phyloP scores from a whole-genome alignment of 2,113 vertebrate species.

The Zosterops japonicus region DNA sequence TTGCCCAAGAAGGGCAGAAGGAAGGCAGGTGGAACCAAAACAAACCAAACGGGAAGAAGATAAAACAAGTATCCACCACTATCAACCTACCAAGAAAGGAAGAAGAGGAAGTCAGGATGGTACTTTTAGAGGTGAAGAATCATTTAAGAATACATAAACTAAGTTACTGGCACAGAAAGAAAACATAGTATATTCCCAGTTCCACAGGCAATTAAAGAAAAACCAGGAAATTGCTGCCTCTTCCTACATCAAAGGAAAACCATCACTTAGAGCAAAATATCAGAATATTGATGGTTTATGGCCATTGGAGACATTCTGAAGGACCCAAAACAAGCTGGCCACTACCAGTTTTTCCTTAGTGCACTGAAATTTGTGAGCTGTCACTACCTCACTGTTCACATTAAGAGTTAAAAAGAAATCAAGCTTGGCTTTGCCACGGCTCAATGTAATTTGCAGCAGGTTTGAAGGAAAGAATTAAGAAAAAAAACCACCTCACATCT shows the following conservation, averaged over 20 bases:
- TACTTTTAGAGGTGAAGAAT: not conserved
- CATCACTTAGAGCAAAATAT: not conserved
- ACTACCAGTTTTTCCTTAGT: not conserved
- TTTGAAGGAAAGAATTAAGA: not conserved
- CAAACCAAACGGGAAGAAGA: not conserved
- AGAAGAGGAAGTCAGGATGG: not conserved
- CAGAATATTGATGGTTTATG: not conserved
- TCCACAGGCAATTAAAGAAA: not conserved
- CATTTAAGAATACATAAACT: not conserved
- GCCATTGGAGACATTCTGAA: not conserved
- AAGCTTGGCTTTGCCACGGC: not conserved
- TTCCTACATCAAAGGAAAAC: not conserved
- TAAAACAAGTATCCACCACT: not conserved
- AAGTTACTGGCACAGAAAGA: not conserved
- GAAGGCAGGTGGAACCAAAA: not conserved
- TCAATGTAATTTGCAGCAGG: not conserved
- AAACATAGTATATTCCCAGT: not conserved
- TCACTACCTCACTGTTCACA: not conserved
- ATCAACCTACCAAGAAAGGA: not conserved
- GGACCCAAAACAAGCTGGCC: not conserved
- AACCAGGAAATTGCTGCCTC: not conserved
- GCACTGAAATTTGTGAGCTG: not conserved
- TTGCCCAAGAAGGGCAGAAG: not conserved
- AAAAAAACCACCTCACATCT: not conserved
- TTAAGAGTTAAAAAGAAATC: not conserved